Conservation (phyloP, 2,113 vertebrate species). For the Clupea harengus region DNA sequence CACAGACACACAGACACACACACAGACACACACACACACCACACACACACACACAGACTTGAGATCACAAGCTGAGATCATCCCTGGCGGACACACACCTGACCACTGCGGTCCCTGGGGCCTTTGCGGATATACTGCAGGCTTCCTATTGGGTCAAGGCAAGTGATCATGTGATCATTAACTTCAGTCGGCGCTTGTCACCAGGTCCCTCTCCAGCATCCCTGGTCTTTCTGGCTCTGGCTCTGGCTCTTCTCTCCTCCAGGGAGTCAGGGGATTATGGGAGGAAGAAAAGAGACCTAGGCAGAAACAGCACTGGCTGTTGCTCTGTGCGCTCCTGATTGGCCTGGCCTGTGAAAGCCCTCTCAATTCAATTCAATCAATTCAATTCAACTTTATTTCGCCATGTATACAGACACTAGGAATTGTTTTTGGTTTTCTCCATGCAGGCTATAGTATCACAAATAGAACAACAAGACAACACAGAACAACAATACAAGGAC, state of each 20-base stretch:
- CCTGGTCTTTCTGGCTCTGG: not conserved
- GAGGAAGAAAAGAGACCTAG: not conserved
- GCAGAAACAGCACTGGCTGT: not conserved
- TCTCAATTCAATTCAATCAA: too few relatives aligned
- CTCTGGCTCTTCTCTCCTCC: too few relatives aligned
- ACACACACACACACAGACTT: not conserved
- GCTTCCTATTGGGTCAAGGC: not conserved
- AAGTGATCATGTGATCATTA: not conserved
- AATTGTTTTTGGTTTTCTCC: too few relatives aligned
- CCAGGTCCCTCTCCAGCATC: not conserved
- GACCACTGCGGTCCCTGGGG: not conserved
- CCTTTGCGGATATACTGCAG: not conserved
- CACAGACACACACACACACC: not conserved
- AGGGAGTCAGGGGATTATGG: not conserved
- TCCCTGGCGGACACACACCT: not conserved
- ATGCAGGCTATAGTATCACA: too few relatives aligned
- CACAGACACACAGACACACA: not conserved
- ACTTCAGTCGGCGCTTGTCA: not conserved
- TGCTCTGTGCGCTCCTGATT: not conserved
- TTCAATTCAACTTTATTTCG: too few relatives aligned
- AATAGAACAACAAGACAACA: too few relatives aligned
- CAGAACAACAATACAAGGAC: too few relatives aligned
- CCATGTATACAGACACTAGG: too few relatives aligned
- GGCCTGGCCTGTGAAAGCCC: not conserved
- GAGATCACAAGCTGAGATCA: not conserved